phyloP scores from a whole-genome alignment of 1,140 invertebrate genomes.

The Drosophila sechellia region DNA sequence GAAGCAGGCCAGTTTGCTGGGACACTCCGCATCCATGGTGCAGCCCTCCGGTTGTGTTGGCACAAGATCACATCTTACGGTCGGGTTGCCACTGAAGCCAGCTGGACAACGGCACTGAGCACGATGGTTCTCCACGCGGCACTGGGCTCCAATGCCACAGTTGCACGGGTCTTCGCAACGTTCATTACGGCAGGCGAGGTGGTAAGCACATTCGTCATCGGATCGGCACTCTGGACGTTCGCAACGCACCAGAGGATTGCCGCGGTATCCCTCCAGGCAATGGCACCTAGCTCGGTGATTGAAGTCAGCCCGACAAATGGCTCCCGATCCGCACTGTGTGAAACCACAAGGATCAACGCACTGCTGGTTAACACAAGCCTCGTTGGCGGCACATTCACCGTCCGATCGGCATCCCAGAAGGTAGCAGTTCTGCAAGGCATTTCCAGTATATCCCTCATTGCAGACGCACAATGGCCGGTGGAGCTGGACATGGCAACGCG shows the following conservation, averaged over 20 bases:
- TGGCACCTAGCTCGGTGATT: conserved; percentile 92
- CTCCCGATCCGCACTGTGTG: conserved; percentile 93
- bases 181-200: conserved; percentile 90
- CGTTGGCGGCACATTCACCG: conserved; percentile 91
- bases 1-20: conserved; percentile 93
- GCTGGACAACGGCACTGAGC: conserved; percentile 93
- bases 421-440: conserved; percentile 87
- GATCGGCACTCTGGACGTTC: conserved; percentile 90
- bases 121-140: conserved; percentile 91
- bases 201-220: conserved; percentile 90
- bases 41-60: conserved; percentile 88
- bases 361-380: conserved; percentile 93
- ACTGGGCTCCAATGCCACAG: conserved; percentile 89
- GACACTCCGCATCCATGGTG: conserved; percentile 92
- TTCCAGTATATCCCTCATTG: conserved; percentile 92
- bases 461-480: conserved; percentile 94
- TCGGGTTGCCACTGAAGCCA: conserved; percentile 92
- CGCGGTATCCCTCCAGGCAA: conserved; percentile 90
- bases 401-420: conserved; percentile 93
- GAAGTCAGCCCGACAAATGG: conserved; percentile 90
- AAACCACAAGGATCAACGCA: conserved; percentile 92
- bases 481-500: conserved; percentile 91
- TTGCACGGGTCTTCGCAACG: conserved; percentile 92
- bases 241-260: conserved; percentile 91
- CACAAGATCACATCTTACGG: conserved; percentile 87